A percentile compares a stretch with the other conserved stretches of the same genome.
Conservation (phyloP, 2,888 invertebrate species). For the Embidobia sp. region DNA sequence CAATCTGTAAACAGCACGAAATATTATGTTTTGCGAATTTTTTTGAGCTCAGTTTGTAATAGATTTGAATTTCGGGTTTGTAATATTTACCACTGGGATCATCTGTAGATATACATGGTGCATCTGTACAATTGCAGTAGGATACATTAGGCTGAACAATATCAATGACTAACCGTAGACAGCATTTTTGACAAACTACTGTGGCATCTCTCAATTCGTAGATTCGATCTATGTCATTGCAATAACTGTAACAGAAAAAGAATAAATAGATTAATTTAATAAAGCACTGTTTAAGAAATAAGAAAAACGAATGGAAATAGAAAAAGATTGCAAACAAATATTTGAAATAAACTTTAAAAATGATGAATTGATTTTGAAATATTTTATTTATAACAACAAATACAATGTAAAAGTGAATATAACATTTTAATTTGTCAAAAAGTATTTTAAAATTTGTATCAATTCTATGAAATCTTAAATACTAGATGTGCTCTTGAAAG, state of each 20-base stretch:
- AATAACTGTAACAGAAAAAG: constrained; percentile 80
- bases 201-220: constrained; percentile 83
- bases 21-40: neutral
- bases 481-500: too few species aligned
- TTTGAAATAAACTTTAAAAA: too few species aligned
- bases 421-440: too few species aligned
- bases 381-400: too few species aligned
- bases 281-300: neutral
- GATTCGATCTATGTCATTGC: constrained; percentile 84
- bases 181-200: constrained; percentile 82
- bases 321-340: too few species aligned
- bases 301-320: too few species aligned
- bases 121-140: constrained; percentile 82
- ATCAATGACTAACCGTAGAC: constrained; percentile 80
- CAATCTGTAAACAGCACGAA: constrained; percentile 72
- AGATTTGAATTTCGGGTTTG: neutral
- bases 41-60: neutral
- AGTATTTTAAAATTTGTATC: too few species aligned
- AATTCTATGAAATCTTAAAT: too few species aligned
- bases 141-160: constrained; percentile 78
- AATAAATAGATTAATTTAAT: too few species aligned
- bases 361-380: too few species aligned
- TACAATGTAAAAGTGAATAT: too few species aligned
- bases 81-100: constrained; percentile 33
- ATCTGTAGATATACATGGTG: constrained; percentile 53